Evolutionary conservation across 2,113 vertebrate genomes (phyloP).

Genomic region (Amazona guildingii): DNA sequence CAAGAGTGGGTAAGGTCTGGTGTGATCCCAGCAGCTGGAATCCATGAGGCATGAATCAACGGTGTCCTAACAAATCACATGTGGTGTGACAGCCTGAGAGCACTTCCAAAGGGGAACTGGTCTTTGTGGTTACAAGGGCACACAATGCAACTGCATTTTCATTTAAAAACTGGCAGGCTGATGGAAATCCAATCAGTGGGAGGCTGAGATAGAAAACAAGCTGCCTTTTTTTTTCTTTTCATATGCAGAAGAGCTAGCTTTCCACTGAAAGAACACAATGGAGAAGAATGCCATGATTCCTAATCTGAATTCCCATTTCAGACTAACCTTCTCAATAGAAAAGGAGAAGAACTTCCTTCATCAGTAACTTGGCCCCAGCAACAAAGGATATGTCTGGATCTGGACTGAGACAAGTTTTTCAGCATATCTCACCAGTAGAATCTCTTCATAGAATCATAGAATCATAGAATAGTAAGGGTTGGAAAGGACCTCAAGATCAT

Average conservation of each 20-base stretch:
- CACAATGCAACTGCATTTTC: background rate
- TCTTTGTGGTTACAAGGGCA: background rate
- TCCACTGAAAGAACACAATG: background rate
- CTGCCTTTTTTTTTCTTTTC: background rate
- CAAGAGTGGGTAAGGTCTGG: background rate
- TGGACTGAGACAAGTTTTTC: background rate
- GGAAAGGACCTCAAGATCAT: too few relatives aligned
- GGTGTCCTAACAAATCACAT: background rate
- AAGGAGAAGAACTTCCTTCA: background rate
- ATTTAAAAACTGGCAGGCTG: background rate
- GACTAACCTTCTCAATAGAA: background rate
- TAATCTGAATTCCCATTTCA: background rate
- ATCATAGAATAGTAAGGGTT: too few relatives aligned
- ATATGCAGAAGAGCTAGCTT: background rate
- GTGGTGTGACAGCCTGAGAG: background rate
- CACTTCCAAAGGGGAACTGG: background rate
- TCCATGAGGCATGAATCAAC: background rate
- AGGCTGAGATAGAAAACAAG: background rate
- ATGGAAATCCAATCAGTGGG: background rate
- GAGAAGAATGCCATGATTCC: background rate
- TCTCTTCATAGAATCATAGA: background rate
- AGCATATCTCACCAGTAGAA: background rate
- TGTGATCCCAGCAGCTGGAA: background rate
- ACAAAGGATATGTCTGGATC: background rate
- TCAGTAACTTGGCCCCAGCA: background rate